These are phyloP conservation scores for Rhinatrema bivittatum DNA, from an alignment of 2,797 vertebrate genomes.

Conservation along the genomic window DNA sequence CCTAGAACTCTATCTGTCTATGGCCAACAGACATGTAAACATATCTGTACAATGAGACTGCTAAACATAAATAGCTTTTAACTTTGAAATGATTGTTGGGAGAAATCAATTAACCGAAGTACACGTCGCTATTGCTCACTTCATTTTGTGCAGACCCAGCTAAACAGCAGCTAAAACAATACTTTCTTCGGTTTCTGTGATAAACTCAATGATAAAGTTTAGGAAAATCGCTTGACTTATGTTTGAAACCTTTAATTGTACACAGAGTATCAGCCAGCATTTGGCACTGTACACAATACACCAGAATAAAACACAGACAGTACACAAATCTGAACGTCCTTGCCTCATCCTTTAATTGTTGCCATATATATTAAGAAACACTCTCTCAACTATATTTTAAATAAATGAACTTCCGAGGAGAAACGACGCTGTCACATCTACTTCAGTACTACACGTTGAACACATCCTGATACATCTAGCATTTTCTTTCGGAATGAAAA, in stretches of 20 bases:
- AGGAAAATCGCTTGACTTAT: constrained; percentile 36
- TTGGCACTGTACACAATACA: constrained; percentile 56
- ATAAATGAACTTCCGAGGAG: constrained; percentile 44
- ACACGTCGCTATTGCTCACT: too few relatives aligned
- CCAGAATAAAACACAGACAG: constrained; percentile 50
- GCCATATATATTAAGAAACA: constrained; percentile 43
- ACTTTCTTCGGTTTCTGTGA: not conserved
- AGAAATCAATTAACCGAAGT: too few relatives aligned
- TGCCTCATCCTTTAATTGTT: constrained; percentile 27
- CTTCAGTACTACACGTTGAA: constrained; percentile 42
- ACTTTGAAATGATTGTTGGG: too few relatives aligned
- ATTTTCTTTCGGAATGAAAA: constrained; percentile 22
- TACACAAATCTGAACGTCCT: constrained; percentile 39
- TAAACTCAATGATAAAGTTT: too few relatives aligned
- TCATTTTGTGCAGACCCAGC: too few relatives aligned
- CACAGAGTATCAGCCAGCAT: constrained; percentile 48
- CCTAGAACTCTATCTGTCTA: too few relatives aligned
- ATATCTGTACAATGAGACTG: too few relatives aligned
- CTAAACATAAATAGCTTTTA: too few relatives aligned
- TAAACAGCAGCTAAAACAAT: fast-evolving
- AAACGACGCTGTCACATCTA: constrained; percentile 44
- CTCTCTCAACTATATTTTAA: constrained; percentile 44
- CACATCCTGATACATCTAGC: constrained; percentile 49
- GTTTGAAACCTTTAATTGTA: constrained; percentile 57
- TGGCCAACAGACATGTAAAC: too few relatives aligned